Percentiles rank a stretch among this genome's conserved stretches.
phyloP scores from a whole-genome alignment of 2,797 vertebrate species.

The Orestias chungarensis region DNA sequence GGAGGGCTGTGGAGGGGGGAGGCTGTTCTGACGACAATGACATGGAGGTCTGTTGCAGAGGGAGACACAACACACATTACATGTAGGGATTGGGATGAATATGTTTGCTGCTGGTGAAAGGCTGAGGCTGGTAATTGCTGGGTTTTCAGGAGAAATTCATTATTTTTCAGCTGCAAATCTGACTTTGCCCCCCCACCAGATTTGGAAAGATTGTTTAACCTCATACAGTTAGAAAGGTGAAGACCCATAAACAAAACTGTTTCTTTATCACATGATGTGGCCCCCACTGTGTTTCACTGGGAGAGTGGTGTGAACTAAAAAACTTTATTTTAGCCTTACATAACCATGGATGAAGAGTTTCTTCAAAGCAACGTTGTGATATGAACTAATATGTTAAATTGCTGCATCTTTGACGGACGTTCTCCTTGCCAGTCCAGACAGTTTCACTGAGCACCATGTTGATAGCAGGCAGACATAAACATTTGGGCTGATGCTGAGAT shows the following conservation, averaged over 20 bases:
- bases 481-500: too few species aligned
- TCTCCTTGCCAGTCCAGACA: background rate
- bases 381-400: too few species aligned
- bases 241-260: too few species aligned
- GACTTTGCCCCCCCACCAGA: too few species aligned
- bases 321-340: background rate
- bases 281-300: background rate
- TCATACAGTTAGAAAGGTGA: too few species aligned
- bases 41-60: conserved; percentile 85
- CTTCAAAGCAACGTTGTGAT: too few species aligned
- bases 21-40: conserved; percentile 91
- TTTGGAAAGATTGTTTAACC: too few species aligned
- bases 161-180: background rate
- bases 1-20: conserved; percentile 85
- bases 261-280: background rate
- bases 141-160: background rate
- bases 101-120: background rate
- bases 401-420: background rate
- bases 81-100: conserved; percentile 15
- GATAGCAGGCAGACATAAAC: too few species aligned
- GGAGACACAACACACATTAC: conserved; percentile 12
- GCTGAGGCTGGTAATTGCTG: background rate
- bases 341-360: too few species aligned
- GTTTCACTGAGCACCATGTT: background rate
- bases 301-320: background rate